Evolutionary conservation across 2,113 vertebrate species (phyloP), one percentile per base, ranked within the genome.

Genomic region (Anolis carolinensis): DNA sequence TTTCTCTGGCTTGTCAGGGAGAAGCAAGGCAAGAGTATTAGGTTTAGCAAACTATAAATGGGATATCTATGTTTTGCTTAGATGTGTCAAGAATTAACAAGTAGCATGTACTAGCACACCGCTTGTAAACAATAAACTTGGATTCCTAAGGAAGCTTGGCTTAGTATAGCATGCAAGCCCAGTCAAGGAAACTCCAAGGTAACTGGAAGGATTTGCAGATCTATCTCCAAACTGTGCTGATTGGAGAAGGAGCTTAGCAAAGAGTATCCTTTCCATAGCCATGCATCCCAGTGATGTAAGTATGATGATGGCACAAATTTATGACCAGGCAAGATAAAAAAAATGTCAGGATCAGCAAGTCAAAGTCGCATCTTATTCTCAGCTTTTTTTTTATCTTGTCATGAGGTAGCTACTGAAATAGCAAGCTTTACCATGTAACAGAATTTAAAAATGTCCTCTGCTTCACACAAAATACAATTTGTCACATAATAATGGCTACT

Each of bases 191-290:
- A 21, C 25, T n/a, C 85, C 86, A 83, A 50, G 39, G 48, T 50
- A 73, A 48, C 70, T 74, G 20, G 71, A 55, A 79, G 25, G 44
- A 77, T 63, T 34, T 67, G 39, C n/a, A 48, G n/a, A 50, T 7
- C 7, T 27, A 67, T 75, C 63, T 75, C 90, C 90, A 90, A 78
- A 52, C 88, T 89, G 79, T 92, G 91, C 91, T 92, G 86, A 90
- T 94, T 88, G 89, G 68, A 55, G 82, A 88, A 90, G 68, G 85
- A 90, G 87, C 90, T 93, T 76, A 25, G 48, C 4, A 50, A 76
- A n/a, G 2, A 39, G 3, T 90, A 87, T 91, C 89, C 93, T 83
- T 55, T 86, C 84, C 68, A 0, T 2, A 74, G 80, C 84, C 76
- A 89, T 89, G 88, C 89, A 90, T 89, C 85, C 76, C 83, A 82